phyloP scores from a whole-genome alignment of 1,140 invertebrate species.

The Tetramorium parvispinum region DNA sequence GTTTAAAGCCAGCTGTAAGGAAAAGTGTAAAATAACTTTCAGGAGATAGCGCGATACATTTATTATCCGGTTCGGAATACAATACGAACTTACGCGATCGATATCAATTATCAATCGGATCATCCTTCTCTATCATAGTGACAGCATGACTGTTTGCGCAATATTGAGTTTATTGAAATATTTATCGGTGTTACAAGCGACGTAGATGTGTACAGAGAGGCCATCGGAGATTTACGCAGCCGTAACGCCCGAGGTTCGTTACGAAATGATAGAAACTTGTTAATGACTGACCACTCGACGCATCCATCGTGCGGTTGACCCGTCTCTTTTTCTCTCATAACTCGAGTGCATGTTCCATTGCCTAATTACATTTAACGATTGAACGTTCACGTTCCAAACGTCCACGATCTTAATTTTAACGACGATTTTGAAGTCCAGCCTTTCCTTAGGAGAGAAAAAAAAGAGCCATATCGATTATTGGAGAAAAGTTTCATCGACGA shows the following conservation, averaged over 20 bases:
- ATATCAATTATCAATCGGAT: constrained; percentile 45
- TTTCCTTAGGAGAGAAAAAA: background rate
- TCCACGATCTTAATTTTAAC: background rate
- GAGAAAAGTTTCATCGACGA: constrained; percentile 13
- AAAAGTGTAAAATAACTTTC: constrained; percentile 16
- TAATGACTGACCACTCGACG: constrained; percentile 13
- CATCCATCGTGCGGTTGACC: background rate
- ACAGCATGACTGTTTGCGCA: constrained; percentile 55
- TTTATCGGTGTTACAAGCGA: constrained; percentile 73
- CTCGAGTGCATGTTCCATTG: constrained; percentile 22
- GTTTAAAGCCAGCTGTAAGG: constrained; percentile 2
- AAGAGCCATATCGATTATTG: constrained; percentile 36
- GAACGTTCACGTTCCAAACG: background rate
- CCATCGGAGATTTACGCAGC: background rate
- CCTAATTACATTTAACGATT: constrained; percentile 46
- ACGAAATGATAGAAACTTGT: background rate
- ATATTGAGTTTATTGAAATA: constrained; percentile 78
- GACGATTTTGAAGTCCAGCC: background rate
- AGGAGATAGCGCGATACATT: background rate
- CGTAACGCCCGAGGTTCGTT: background rate
- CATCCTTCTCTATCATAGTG: constrained; percentile 33
- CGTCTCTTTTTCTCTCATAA: constrained; percentile 25
- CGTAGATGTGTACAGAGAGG: background rate
- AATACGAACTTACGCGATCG: constrained; percentile 44
- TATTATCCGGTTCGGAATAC: constrained; percentile 47